phyloP scores from a whole-genome alignment of 2,797 vertebrate genomes.

The Scleropages formosus region DNA sequence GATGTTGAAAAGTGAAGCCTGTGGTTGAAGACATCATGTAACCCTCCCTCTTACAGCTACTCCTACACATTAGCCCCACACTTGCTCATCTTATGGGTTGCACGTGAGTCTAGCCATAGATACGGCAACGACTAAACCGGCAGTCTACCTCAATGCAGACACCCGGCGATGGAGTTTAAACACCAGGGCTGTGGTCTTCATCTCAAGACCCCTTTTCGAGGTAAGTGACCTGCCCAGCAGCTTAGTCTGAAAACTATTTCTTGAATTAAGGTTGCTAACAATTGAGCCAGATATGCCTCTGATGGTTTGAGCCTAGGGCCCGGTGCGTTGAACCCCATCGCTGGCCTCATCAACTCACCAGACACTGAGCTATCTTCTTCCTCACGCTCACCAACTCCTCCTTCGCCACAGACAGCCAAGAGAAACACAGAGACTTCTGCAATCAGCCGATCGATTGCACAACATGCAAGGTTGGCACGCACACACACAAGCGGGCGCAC shows the following conservation, averaged over 20 bases:
- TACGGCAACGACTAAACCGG: no score
- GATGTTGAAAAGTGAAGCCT: no score
- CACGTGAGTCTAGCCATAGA: no score
- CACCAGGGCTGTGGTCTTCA: not conserved
- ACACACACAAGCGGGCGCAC: not conserved
- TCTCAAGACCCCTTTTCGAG: no score
- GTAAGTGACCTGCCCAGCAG: not conserved
- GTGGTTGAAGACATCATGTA: no score
- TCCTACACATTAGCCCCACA: no score
- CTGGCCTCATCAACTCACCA: conserved; percentile 45
- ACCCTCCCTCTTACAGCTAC: no score
- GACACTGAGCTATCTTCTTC: conserved; percentile 43
- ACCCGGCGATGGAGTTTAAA: conserved; percentile 12
- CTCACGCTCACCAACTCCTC: conserved; percentile 47
- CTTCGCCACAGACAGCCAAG: conserved; percentile 40
- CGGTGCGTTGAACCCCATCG: conserved; percentile 6
- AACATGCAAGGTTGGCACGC: not conserved
- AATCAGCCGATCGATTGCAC: conserved; percentile 21
- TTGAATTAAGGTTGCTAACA: not conserved
- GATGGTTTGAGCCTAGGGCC: not conserved
- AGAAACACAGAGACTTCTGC: conserved; percentile 45
- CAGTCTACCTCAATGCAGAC: not conserved
- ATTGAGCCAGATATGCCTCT: not conserved
- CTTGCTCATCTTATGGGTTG: no score
- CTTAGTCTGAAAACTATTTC: no score